phyloP scores from a whole-genome alignment of 1,140 invertebrate genomes.

The Hycleus cichorii region DNA sequence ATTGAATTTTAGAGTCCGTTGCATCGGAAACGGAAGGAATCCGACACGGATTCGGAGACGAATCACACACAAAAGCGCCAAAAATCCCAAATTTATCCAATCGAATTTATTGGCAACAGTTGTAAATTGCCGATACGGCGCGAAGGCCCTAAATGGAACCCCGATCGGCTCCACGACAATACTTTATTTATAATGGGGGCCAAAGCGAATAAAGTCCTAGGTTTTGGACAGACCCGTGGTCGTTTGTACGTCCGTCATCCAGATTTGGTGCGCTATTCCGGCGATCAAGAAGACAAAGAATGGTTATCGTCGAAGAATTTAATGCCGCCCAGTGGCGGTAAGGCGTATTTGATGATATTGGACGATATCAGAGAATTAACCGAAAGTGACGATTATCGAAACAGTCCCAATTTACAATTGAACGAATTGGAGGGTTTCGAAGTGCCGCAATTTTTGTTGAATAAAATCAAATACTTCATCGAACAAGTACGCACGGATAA shows the following conservation, averaged over 20 bases:
- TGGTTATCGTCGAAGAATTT: constrained; percentile 71
- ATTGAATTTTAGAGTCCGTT: constrained; percentile 44
- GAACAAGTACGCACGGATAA: constrained; percentile 39
- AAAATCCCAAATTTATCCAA: constrained; percentile 18
- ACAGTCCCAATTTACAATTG: constrained; percentile 56
- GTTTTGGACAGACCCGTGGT: constrained; percentile 67
- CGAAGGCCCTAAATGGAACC: constrained; percentile 60
- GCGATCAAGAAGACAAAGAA: constrained; percentile 74
- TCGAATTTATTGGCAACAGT: constrained; percentile 25
- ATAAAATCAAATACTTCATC: constrained; percentile 59
- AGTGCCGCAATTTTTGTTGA: constrained; percentile 62
- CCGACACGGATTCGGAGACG: constrained; percentile 52
- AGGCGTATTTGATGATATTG: constrained; percentile 72
- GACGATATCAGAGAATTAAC: constrained; percentile 72
- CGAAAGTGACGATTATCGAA: constrained; percentile 62
- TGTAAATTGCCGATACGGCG: constrained; percentile 36
- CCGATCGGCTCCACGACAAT: constrained; percentile 57
- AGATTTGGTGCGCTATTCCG: constrained; percentile 61
- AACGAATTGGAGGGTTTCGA: constrained; percentile 64
- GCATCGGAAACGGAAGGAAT: constrained; percentile 52
- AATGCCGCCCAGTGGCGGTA: constrained; percentile 68
- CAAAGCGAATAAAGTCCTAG: constrained; percentile 65
- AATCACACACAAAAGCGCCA: constrained; percentile 42
- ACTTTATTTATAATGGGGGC: constrained; percentile 75
- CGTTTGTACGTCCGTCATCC: constrained; percentile 71